phyloP scores from a whole-genome alignment of 2,113 vertebrate species.

The Mobula birostris region DNA sequence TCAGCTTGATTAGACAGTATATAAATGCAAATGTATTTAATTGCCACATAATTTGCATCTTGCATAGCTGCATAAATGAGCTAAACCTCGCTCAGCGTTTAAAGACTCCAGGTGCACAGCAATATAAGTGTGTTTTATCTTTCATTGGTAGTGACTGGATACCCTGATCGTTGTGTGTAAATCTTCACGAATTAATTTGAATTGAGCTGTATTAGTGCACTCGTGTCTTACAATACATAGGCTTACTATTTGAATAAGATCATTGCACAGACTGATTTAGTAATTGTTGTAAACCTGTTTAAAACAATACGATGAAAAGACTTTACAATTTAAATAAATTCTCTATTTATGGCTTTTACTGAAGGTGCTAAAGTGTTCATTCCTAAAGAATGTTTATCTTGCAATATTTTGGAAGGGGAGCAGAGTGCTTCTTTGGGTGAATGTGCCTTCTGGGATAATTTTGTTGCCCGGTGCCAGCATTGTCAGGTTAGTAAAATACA shows the following conservation, averaged over 20 bases:
- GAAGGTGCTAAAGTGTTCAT: background rate
- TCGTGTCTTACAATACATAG: background rate
- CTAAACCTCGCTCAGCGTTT: background rate
- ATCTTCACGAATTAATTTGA: conserved; percentile 1
- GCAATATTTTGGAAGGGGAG: background rate
- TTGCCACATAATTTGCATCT: background rate
- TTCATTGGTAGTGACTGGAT: background rate
- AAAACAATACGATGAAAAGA: background rate
- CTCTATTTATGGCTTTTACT: background rate
- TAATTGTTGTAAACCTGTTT: background rate
- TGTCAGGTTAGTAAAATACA: background rate
- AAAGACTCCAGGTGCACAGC: background rate
- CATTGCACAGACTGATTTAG: conserved; percentile 22
- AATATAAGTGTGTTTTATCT: conserved; percentile 11
- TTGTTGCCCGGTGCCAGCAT: background rate
- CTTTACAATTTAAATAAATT: conserved; percentile 22
- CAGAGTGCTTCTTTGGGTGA: background rate
- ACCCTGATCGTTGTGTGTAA: background rate
- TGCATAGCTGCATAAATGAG: background rate
- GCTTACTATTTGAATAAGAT: conserved; percentile 15
- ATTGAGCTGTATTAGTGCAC: background rate
- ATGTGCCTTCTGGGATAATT: background rate
- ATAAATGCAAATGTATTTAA: background rate
- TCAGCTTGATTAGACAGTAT: background rate
- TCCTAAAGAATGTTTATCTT: background rate